Base-by-base conservation (phyloP, 2,888 invertebrate species). In the Catocala sponsa region DNA sequence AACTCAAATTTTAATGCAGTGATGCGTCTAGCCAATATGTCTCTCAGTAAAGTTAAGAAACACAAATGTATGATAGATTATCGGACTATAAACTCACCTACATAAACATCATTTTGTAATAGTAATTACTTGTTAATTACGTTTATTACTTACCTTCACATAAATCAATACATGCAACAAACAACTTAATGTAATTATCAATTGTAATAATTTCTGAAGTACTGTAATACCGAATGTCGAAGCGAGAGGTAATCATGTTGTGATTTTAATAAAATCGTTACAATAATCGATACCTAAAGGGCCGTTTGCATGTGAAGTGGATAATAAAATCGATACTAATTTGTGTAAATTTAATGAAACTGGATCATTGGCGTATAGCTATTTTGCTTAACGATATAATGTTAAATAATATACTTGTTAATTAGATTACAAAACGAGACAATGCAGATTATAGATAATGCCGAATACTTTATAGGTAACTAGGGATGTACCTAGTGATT, bases 281-380 rank as follows among this genome's bases (percentile, higher is more conserved):
- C 48, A 42, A 48, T 55, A 63, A 64, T 66, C 42, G 51, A 49
- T 59, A 55, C 44, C 46, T 55, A 41, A 42, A 43, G 42, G 38
- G 48, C 49, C 52, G 52, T 73, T 65, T 57, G 43, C 52, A 65
- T 70, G 32, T 15, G n/a, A 59, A 62, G 47, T 58, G 46, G 53
- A 50, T 15, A 43, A 56, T 62, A 49, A 57, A 54, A 57, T 57
- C 42, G 33, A 44, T 55, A 61, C 47, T 60, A 52, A 63, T 68
- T 65, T 58, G 58, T 62, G 59, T 62, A 54, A 58, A 66, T 74
- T 48, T 7, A 72, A 74, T 75, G 65, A 68, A 70, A 66, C 62
- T 64, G 55, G 64, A 67, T 65, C 58, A 62, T 33, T 32, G 7
- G 35, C 49, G 43, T 51, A 1, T 46, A 38, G 13, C 50, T 12